These are phyloP conservation scores for Lophura swinhoii DNA, from an alignment of 2,797 vertebrate species.

Conservation along the genomic window DNA sequence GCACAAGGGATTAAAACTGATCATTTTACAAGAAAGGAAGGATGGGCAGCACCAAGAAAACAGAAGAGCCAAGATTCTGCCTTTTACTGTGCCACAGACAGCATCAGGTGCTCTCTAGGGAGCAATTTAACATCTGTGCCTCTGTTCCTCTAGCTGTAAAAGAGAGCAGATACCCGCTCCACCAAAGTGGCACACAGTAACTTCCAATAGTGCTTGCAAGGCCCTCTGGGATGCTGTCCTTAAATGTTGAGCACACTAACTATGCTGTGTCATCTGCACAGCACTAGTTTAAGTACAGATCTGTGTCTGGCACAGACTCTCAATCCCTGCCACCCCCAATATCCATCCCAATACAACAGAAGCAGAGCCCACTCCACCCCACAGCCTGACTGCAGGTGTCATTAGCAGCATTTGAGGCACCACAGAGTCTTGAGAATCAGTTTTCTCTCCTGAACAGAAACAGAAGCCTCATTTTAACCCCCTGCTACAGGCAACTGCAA, in stretches of 20 bases:
- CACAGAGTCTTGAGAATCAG: background rate
- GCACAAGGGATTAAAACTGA: background rate
- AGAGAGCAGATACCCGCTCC: background rate
- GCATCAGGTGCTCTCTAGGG: background rate
- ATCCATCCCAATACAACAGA: background rate
- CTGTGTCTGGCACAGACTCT: background rate
- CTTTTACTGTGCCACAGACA: background rate
- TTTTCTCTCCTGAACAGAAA: background rate
- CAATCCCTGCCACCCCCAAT: background rate
- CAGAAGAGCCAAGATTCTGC: background rate
- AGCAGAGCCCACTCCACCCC: background rate
- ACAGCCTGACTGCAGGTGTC: background rate
- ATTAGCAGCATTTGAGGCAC: background rate
- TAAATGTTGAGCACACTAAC: background rate
- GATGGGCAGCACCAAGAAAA: background rate
- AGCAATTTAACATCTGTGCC: background rate
- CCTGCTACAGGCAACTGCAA: background rate
- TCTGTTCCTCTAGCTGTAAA: background rate
- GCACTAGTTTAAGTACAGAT: background rate
- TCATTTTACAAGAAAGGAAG: background rate
- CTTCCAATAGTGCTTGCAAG: background rate
- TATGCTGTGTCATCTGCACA: background rate
- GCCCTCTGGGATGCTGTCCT: background rate
- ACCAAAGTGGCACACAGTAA: fast-evolving
- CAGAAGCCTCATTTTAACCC: background rate